Evolutionary conservation across 2,113 vertebrate genomes (phyloP).

Genomic region (Anhinga rufa): DNA sequence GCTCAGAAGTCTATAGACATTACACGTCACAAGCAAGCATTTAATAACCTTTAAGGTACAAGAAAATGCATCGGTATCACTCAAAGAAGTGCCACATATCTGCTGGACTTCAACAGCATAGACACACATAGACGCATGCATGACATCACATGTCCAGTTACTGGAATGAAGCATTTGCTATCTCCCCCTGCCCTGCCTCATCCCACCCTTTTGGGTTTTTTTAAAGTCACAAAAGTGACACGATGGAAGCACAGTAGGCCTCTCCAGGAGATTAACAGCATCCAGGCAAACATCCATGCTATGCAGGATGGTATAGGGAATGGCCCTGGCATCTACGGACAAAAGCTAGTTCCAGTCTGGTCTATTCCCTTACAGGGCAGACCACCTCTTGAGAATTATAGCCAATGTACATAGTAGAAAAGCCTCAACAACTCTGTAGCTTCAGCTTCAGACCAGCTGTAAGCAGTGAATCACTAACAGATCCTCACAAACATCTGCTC

Average conservation of each 20-base stretch:
- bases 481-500: background rate
- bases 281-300: background rate
- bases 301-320: background rate
- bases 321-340: no score
- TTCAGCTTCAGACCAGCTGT: background rate
- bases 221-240: background rate
- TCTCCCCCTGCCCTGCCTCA: background rate
- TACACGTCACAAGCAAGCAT: background rate
- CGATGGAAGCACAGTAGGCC: background rate
- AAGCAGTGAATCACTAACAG: background rate
- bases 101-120: background rate
- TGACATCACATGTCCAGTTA: background rate
- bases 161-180: background rate
- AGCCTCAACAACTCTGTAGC: background rate
- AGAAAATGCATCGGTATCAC: background rate
- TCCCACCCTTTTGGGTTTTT: background rate
- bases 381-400: background rate
- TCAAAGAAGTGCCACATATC: background rate
- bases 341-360: background rate
- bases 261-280: background rate
- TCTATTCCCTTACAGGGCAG: background rate
- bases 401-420: background rate
- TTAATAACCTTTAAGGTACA: background rate
- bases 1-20: background rate
- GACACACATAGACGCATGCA: accelerated